These are phyloP conservation scores for Agriotes lineatus DNA, from an alignment of 2,888 invertebrate species.

Conservation along the genomic window DNA sequence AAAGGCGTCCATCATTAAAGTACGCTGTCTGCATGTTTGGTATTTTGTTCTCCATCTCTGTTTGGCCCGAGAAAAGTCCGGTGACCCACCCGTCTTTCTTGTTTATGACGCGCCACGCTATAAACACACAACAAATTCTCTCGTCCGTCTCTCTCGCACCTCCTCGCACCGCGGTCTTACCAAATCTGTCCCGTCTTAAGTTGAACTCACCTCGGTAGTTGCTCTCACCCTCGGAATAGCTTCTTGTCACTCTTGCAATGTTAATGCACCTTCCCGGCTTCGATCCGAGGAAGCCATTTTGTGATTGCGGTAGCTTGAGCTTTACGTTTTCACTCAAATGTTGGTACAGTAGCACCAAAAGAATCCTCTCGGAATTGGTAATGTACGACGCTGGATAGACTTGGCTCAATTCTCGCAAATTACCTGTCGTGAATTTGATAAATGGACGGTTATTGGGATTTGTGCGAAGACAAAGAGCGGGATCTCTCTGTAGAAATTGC, in stretches of 20 bases:
- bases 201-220: slow-evolving; percentile 26
- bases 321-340: slow-evolving; percentile 42
- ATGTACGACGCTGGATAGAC: neutral
- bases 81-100: slow-evolving; percentile 42
- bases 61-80: slow-evolving; percentile 31
- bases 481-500: no score
- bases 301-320: slow-evolving; percentile 51
- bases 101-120: slow-evolving; percentile 43
- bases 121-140: slow-evolving; percentile 43
- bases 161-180: slow-evolving; percentile 17
- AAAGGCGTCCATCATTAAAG: slow-evolving; percentile 42
- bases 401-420: neutral
- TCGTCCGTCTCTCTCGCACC: slow-evolving; percentile 31
- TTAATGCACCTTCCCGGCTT: slow-evolving; percentile 40
- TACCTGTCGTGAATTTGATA: neutral
- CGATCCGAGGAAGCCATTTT: slow-evolving; percentile 60
- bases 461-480: no score
- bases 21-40: slow-evolving; percentile 44
- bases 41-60: slow-evolving; percentile 42
- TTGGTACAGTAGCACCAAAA: slow-evolving; percentile 9
- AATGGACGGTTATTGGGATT: neutral
- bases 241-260: slow-evolving; percentile 31
- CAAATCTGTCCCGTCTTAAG: slow-evolving; percentile 30
- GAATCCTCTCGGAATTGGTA: slow-evolving; percentile 7
- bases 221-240: slow-evolving; percentile 14